These are phyloP conservation scores for Oxyteleia sp. DNA, from an alignment of 2,888 invertebrate species.

Conservation along the genomic window DNA sequence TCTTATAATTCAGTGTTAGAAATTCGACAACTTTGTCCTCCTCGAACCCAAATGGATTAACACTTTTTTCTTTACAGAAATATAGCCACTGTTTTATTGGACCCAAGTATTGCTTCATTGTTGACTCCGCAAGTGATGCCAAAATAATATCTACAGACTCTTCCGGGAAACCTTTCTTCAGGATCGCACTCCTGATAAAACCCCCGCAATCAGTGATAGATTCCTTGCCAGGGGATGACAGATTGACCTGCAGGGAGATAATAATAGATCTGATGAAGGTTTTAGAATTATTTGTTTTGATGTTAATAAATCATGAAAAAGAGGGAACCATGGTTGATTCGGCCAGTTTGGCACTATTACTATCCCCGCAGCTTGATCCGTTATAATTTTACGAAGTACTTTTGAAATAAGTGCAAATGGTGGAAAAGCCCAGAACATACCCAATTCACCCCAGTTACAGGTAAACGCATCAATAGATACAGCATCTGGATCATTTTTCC, in stretches of 20 bases:
- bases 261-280: slow-evolving; percentile 3
- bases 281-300: slow-evolving; percentile 4
- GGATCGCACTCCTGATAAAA: slow-evolving; percentile 6
- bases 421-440: slow-evolving; percentile 73
- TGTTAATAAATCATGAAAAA: slow-evolving; percentile 4
- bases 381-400: slow-evolving; percentile 48
- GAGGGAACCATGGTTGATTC: slow-evolving; percentile 19
- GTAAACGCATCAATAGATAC: slow-evolving; percentile 59
- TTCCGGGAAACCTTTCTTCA: slow-evolving; percentile 52
- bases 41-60: slow-evolving; percentile 29
- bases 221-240: slow-evolving; percentile 18
- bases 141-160: slow-evolving; percentile 57
- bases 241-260: slow-evolving; percentile 32
- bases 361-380: slow-evolving; percentile 48
- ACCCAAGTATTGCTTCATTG: slow-evolving; percentile 73
- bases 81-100: slow-evolving; percentile 74
- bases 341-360: slow-evolving; percentile 23
- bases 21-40: slow-evolving; percentile 55
- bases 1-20: slow-evolving; percentile 50
- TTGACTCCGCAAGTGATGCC: slow-evolving; percentile 74
- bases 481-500: slow-evolving; percentile 46
- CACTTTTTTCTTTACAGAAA: slow-evolving; percentile 63
- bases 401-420: slow-evolving; percentile 69
- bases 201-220: slow-evolving; percentile 23
- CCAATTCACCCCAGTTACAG: slow-evolving; percentile 27